Evolutionary conservation across 2,888 invertebrate genomes (phyloP).

Genomic region (Pseudococcus viburni): DNA sequence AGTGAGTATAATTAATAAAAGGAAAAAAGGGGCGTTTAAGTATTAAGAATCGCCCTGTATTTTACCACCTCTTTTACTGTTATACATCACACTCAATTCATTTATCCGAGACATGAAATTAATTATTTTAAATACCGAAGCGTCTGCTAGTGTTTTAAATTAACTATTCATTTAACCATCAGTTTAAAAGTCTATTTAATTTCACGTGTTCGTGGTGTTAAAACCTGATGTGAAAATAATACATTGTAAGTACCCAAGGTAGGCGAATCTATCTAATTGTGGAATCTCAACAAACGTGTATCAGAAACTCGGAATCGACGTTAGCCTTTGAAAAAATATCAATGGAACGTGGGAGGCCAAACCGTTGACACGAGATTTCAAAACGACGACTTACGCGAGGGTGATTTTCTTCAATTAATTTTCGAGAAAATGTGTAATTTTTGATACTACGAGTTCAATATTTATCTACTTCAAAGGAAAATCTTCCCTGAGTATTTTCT

Average conservation of each 20-base stretch:
- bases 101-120: slow-evolving; percentile 16
- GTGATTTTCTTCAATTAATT: neutral
- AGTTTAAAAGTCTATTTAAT: slow-evolving; percentile 6
- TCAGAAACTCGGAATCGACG: neutral
- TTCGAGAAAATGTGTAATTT: neutral
- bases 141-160: slow-evolving; percentile 14
- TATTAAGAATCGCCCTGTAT: slow-evolving; percentile 12
- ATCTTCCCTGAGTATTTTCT: neutral
- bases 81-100: slow-evolving; percentile 49
- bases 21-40: slow-evolving; percentile 1
- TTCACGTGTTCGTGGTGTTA: neutral
- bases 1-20: slow-evolving; percentile 12
- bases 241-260: neutral
- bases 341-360: neutral
- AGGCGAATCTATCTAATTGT: neutral
- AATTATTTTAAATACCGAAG: slow-evolving; percentile 44
- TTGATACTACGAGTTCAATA: neutral
- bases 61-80: neutral
- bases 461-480: neutral
- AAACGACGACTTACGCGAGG: neutral
- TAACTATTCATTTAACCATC: neutral
- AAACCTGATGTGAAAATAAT: neutral
- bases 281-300: neutral
- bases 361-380: neutral
- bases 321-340: neutral